Percentiles rank a stretch among this genome's conserved stretches.
Evolutionary conservation across 2,113 vertebrate genomes (phyloP).

Genomic region (Psittacula cyanocephala): DNA sequence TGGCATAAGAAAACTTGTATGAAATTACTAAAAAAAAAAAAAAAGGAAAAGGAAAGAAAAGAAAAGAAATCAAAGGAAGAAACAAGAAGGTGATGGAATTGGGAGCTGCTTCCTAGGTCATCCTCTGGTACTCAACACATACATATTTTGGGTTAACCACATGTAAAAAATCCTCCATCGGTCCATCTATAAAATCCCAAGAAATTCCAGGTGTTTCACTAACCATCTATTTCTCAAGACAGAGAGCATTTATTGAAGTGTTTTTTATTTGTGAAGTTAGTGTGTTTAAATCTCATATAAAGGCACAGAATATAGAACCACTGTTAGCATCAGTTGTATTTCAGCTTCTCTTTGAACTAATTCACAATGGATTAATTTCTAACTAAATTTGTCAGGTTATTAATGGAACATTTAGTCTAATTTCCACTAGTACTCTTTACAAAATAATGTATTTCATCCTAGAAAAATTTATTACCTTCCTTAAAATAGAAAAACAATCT

Average conservation of each 20-base stretch:
- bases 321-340: not conserved
- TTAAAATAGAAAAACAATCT: not conserved
- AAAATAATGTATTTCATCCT: not conserved
- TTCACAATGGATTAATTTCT: not conserved
- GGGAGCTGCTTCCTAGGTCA: not conserved
- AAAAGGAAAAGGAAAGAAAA: not conserved
- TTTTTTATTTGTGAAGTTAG: not conserved
- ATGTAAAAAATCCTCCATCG: not conserved
- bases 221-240: not conserved
- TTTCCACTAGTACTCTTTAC: not conserved
- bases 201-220: not conserved
- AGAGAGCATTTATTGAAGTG: not conserved
- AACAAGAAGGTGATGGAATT: not conserved
- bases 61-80: not conserved
- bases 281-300: not conserved
- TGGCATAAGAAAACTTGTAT: not conserved
- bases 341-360: not conserved
- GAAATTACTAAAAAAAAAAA: not conserved
- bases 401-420: not conserved
- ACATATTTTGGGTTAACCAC: not conserved
- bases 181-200: not conserved
- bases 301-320: not conserved
- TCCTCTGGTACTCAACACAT: not conserved
- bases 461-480: not conserved
- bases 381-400: not conserved